Conservation (phyloP, 2,888 invertebrate species). For the Colostygia pectinataria region DNA sequence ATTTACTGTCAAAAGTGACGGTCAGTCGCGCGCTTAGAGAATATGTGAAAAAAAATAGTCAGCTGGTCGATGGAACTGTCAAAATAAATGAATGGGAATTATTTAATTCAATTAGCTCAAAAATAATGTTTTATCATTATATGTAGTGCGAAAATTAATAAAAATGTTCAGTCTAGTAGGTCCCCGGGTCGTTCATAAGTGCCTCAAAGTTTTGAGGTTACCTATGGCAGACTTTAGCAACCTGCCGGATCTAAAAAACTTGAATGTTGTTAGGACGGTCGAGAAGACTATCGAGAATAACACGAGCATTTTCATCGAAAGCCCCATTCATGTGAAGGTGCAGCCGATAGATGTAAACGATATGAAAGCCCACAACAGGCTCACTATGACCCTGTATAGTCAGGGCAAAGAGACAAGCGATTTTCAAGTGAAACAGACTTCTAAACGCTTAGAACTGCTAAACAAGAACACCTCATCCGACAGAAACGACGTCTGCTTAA, state of each 20-base stretch:
- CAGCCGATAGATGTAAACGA: conserved; percentile 76
- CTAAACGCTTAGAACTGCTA: conserved; percentile 71
- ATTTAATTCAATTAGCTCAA: conserved; percentile 39
- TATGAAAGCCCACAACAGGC: conserved; percentile 67
- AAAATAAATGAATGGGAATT: conserved; percentile 43
- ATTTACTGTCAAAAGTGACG: too few species aligned
- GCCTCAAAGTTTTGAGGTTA: conserved; percentile 81
- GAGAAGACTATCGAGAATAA: conserved; percentile 76
- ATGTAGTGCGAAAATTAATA: conserved; percentile 27
- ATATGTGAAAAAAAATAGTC: too few species aligned
- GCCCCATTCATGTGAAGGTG: conserved; percentile 77
- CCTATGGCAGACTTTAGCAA: conserved; percentile 66
- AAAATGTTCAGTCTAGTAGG: conserved; percentile 69
- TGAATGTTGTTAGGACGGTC: conserved; percentile 73
- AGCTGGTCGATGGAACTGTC: conserved; percentile 34
- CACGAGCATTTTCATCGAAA: conserved; percentile 76
- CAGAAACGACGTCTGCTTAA: conserved; percentile 71
- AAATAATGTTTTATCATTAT: conserved; percentile 43
- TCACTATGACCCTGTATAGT: conserved; percentile 75
- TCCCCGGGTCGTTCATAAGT: conserved; percentile 70
- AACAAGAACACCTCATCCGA: conserved; percentile 70
- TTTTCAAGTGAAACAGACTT: conserved; percentile 76
- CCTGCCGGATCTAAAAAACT: conserved; percentile 70
- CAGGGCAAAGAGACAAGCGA: conserved; percentile 70
- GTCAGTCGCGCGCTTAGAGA: too few species aligned